Evolutionary conservation across 2,797 vertebrate genomes (phyloP).

Genomic region (Dermochelys coriacea): DNA sequence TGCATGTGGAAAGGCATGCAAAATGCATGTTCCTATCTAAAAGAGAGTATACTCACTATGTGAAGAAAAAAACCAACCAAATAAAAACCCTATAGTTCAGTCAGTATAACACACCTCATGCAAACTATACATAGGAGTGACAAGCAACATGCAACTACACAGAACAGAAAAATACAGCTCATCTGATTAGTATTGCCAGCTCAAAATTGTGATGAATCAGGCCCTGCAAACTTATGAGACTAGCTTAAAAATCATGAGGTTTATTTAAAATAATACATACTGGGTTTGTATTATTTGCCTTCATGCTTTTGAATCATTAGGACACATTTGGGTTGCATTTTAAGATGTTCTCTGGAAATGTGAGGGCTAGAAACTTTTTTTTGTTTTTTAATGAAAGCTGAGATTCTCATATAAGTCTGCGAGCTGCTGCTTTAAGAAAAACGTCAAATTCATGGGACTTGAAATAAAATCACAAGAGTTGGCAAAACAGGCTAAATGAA

Average conservation of each 20-base stretch:
- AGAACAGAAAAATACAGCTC: constrained; percentile 19
- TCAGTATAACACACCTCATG: background rate
- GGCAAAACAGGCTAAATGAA: constrained; percentile 41
- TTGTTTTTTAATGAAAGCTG: background rate
- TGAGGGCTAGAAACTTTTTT: background rate
- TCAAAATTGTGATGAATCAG: constrained; percentile 30
- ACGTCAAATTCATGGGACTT: constrained; percentile 15
- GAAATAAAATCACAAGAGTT: constrained; percentile 32
- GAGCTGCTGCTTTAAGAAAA: background rate
- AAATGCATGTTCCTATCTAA: background rate
- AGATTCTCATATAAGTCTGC: background rate
- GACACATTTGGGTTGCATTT: background rate
- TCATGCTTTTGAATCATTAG: constrained; percentile 34
- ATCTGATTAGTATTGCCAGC: constrained; percentile 24
- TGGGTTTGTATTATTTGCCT: constrained; percentile 20
- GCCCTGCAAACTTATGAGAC: constrained; percentile 45
- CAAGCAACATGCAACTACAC: background rate
- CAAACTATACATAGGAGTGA: background rate
- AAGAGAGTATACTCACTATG: constrained; percentile 18
- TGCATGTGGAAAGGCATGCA: constrained; percentile 23
- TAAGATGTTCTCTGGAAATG: constrained; percentile 14
- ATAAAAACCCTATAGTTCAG: background rate
- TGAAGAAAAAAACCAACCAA: background rate
- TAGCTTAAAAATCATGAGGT: background rate
- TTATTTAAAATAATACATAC: background rate